phyloP scores from a whole-genome alignment of 2,113 vertebrate genomes.

The Gopherus evgoodei region DNA sequence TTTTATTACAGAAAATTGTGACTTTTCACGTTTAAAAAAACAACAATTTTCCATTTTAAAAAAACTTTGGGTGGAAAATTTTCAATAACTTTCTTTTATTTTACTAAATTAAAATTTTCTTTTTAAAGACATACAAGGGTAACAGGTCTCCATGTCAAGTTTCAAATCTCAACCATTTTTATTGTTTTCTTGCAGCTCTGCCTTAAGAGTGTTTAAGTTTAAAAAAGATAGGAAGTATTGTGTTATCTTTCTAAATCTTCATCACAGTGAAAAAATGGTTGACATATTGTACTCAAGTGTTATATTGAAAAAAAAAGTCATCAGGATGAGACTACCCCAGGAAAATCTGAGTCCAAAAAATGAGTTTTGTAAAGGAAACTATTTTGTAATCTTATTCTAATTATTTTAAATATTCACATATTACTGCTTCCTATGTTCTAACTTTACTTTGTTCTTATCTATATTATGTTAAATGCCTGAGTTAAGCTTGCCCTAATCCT shows the following conservation, averaged over 20 bases:
- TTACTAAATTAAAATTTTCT: neutral
- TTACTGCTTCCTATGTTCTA: neutral
- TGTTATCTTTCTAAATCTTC: neutral
- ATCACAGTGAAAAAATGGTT: neutral
- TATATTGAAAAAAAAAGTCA: neutral
- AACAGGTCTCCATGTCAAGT: neutral
- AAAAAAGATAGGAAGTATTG: neutral
- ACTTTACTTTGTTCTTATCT: neutral
- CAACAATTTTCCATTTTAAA: neutral
- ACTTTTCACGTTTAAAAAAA: neutral
- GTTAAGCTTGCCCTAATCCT: fast-evolving
- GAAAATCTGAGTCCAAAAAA: neutral
- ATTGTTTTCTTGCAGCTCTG: neutral
- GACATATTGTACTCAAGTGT: neutral
- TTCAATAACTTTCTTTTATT: neutral
- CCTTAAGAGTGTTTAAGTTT: neutral
- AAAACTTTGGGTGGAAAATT: neutral
- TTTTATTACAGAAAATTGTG: neutral
- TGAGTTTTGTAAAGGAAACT: neutral
- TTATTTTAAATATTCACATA: neutral
- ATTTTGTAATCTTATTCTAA: neutral
- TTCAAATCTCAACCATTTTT: neutral
- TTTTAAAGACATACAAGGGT: neutral
- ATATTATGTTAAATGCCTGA: neutral
- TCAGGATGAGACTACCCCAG: neutral